Evolutionary conservation across 2,888 invertebrate species (phyloP).

Genomic region (Strigamia crassipes): DNA sequence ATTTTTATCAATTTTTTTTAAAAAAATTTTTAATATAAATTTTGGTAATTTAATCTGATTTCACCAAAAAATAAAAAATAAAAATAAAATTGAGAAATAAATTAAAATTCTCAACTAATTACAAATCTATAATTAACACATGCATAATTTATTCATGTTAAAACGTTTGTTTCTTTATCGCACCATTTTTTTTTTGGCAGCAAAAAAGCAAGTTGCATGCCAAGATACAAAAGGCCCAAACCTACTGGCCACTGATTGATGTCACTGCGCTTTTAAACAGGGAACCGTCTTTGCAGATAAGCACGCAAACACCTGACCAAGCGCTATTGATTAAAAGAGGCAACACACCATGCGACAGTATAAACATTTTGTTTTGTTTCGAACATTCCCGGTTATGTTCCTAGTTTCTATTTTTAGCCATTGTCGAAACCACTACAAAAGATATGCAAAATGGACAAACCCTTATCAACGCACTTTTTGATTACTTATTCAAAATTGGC

Average conservation of each 20-base stretch:
- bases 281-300: constrained; percentile 30
- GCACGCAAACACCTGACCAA: constrained; percentile 32
- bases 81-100: constrained; percentile 17
- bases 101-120: not conserved
- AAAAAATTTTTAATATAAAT: too few relatives aligned
- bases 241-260: constrained; percentile 31
- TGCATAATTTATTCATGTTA: constrained; percentile 17
- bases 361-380: constrained; percentile 13
- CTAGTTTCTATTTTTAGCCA: constrained; percentile 20
- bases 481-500: not conserved
- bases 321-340: constrained; percentile 16
- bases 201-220: constrained; percentile 22
- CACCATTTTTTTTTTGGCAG: not conserved
- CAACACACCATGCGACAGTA: not conserved
- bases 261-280: constrained; percentile 26
- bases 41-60: not conserved
- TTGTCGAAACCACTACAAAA: not conserved
- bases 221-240: not conserved
- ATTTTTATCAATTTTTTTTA: too few relatives aligned
- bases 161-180: not conserved
- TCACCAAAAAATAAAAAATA: too few relatives aligned
- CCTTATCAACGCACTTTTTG: not conserved
- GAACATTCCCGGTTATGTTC: not conserved
- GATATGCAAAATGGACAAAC: not conserved
- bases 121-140: not conserved